Percentiles rank a stretch among this genome's conserved stretches.
phyloP scores from a whole-genome alignment of 2,113 vertebrate species.

The Percopsis transmontana region DNA sequence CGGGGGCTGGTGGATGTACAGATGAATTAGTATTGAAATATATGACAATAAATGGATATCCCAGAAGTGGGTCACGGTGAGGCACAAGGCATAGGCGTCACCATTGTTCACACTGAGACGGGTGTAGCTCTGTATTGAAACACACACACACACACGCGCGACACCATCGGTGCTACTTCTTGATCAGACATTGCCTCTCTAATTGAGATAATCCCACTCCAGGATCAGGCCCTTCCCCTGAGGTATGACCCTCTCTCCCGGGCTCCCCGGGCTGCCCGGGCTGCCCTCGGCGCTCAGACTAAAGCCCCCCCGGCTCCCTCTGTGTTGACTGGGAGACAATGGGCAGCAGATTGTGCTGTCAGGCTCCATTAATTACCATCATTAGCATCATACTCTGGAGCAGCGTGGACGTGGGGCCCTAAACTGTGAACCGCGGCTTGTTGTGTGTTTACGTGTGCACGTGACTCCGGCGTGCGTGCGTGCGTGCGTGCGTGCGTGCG shows the following conservation, averaged over 20 bases:
- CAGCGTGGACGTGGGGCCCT: constrained; percentile 71
- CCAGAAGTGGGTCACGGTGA: constrained; percentile 41
- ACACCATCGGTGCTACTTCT: constrained; percentile 45
- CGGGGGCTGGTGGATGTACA: constrained; percentile 30
- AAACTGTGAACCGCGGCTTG: constrained; percentile 67
- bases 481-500: constrained; percentile 9
- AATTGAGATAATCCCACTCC: constrained; percentile 96
- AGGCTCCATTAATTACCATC: constrained; percentile 98
- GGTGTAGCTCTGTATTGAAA: constrained; percentile 22
- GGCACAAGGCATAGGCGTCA: constrained; percentile 40
- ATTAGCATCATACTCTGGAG: constrained; percentile 96
- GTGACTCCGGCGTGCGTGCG: constrained; percentile 12
- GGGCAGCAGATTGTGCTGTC: constrained; percentile 99
- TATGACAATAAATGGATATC: constrained; percentile 54
- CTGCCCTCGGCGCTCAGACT: constrained; percentile 52
- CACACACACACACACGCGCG: constrained; percentile 30
- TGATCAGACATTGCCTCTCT: constrained; percentile 73
- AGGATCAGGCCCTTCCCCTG: constrained; percentile 82
- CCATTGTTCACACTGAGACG: constrained; percentile 50
- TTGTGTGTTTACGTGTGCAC: constrained; percentile 22
- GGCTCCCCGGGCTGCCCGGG: constrained; percentile 27
- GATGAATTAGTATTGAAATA: constrained; percentile 51
- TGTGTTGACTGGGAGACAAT: constrained; percentile 91
- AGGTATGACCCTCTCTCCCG: constrained; percentile 65
- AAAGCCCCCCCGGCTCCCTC: constrained; percentile 79